Evolutionary conservation across 2,113 vertebrate species (phyloP).

Genomic region (Rostratula benghalensis): DNA sequence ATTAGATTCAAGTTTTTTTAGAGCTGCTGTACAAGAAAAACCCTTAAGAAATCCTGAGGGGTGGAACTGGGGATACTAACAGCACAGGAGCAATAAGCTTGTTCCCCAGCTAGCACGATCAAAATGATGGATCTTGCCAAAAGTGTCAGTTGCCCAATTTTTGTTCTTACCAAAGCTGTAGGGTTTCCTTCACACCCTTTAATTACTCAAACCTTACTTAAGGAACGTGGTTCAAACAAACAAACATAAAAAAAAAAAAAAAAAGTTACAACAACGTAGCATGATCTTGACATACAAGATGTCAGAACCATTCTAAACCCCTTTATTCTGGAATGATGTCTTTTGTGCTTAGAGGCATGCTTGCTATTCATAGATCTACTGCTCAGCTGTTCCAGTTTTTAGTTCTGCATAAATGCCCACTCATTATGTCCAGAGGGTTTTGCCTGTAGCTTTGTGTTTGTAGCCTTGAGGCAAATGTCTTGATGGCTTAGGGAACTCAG

Average conservation of each 20-base stretch:
- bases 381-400: conserved; percentile 80
- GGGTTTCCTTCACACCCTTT: conserved; percentile 23
- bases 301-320: conserved; percentile 74
- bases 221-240: conserved; percentile 60
- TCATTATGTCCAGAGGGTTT: conserved; percentile 77
- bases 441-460: conserved; percentile 78
- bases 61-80: background rate
- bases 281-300: conserved; percentile 74
- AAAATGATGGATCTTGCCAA: conserved; percentile 43
- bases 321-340: conserved; percentile 67
- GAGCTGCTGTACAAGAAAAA: conserved; percentile 4
- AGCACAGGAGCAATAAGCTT: background rate
- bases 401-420: conserved; percentile 81
- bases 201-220: conserved; percentile 58
- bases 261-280: conserved; percentile 63
- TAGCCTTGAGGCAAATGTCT: conserved; percentile 80
- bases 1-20: background rate
- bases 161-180: background rate
- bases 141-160: conserved; percentile 19
- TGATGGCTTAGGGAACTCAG: conserved; percentile 74
- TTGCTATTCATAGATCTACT: conserved; percentile 75
- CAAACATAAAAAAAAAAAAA: conserved; percentile 42
- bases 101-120: background rate
- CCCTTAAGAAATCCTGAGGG: conserved; percentile 1
- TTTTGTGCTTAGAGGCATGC: conserved; percentile 74